Base-by-base conservation (phyloP, 1,140 invertebrate species). In the Drosophila navojoa region DNA sequence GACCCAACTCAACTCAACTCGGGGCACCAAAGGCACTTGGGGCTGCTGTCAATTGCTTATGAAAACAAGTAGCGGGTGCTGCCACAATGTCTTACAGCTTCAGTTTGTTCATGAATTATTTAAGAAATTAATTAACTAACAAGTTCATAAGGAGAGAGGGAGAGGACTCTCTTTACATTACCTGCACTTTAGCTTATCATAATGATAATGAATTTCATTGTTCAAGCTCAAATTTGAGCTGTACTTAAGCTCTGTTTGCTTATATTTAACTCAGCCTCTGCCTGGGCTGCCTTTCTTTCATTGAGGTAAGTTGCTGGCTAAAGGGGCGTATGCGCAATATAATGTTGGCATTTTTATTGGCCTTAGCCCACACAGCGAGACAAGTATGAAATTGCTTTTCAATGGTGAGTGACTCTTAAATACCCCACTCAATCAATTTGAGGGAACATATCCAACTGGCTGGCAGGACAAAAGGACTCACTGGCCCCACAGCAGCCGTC, bases 91-190 rank as follows among this genome's bases (percentile, higher is more conserved):
- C 66, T 44, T 52, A 70, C 71, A 50, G 25, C 68, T 61, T 61
- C 55, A 55, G 55, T 49, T 72, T 55, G 70, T 68, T 63, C 60
- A 75, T 75, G 67, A 75, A 71, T 75, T 75, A 75, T 75, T 75
- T 70, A 75, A 47, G 60, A 64, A 71, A 75, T 75, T 75, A 75
- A 75, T 75, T 75, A 74, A 74, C 71, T 62, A 75, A 63, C 67
- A 59, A 54, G 67, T 45, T 13, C 29, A 19, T n/a, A 9, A 27
- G 0, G 25, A 3, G 55, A 7, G 25, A 4, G 27, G 27, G 11
- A 4, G 11, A 25, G 50, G 10, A 19, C 15, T 47, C 66, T 57
- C 35, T 45, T 74, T 62, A 61, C 50, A 66, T 73, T 22, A 22
- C 19, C 67, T 73, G 63, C 29, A 22, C 19, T 22, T 22, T 22